Percentiles rank a stretch among this genome's conserved stretches.
phyloP scores from a whole-genome alignment of 1,140 invertebrate species.

The Fragariocoptes setiger region DNA sequence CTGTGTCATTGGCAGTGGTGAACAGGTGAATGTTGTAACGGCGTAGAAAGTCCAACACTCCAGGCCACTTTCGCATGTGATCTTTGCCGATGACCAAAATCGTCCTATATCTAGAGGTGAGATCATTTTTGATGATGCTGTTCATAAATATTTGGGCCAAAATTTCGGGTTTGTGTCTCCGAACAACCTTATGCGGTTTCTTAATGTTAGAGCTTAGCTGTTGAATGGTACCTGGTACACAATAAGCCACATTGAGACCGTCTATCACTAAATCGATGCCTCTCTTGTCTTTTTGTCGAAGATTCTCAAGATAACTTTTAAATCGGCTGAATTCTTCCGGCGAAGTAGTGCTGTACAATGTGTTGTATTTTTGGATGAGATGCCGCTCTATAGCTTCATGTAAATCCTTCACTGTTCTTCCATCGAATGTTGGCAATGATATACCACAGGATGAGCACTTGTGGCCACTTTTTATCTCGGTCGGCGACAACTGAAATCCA shows the following conservation, averaged over 20 bases:
- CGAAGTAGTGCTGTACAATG: neutral
- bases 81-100: neutral
- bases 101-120: neutral
- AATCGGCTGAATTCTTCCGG: neutral
- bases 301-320: neutral
- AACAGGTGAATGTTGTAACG: neutral
- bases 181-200: neutral
- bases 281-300: neutral
- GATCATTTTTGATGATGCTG: neutral
- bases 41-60: neutral
- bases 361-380: neutral
- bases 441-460: neutral
- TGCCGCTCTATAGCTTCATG: too few species aligned
- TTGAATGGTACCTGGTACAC: neutral
- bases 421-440: neutral
- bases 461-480: neutral
- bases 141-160: neutral
- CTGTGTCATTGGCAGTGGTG: neutral
- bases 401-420: neutral
- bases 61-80: neutral
- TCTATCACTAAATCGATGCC: neutral
- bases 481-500: neutral
- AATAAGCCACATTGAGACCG: neutral
- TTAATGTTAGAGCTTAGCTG: too few species aligned
- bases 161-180: neutral